Conservation (phyloP, 2,113 vertebrate genomes). For the Xyrauchen texanus region DNA sequence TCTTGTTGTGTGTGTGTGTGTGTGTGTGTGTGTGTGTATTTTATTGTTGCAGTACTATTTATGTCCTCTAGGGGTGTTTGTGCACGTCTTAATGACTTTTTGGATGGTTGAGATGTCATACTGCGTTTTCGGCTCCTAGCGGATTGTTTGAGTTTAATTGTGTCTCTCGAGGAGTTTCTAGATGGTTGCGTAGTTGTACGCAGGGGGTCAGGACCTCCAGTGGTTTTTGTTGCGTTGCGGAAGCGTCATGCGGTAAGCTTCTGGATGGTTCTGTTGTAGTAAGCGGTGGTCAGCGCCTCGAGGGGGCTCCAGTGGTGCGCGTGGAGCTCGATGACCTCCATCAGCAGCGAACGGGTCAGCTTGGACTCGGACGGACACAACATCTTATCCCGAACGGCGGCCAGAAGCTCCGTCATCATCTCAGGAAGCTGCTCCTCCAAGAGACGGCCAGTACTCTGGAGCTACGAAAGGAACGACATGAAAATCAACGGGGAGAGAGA, state of each 20-base stretch:
- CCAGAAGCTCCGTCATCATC: constrained; percentile 96
- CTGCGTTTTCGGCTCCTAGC: too few species aligned
- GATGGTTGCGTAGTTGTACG: too few species aligned
- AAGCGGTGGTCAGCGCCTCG: constrained; percentile 91
- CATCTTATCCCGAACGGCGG: constrained; percentile 94
- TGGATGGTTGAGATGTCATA: too few species aligned
- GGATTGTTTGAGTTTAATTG: too few species aligned
- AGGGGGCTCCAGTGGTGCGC: constrained; percentile 96
- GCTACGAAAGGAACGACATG: constrained; percentile 66
- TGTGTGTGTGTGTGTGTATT: too few species aligned
- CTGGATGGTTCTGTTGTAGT: constrained; percentile 99
- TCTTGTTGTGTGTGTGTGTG: background rate
- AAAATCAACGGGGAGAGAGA: too few species aligned
- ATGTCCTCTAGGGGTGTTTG: background rate
- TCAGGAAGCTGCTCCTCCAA: constrained; percentile 96
- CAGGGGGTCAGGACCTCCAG: background rate
- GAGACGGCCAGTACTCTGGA: constrained; percentile 91
- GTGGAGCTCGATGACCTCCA: constrained; percentile 98
- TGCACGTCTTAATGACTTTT: too few species aligned
- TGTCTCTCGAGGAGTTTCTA: too few species aligned
- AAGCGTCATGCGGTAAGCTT: constrained; percentile 89
- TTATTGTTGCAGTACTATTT: background rate
- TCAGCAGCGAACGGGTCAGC: constrained; percentile 93
- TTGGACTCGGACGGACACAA: constrained; percentile 90
- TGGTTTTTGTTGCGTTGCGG: constrained; percentile 34